Conservation (phyloP, 2,113 vertebrate genomes). For the Planiliza haematocheilus region DNA sequence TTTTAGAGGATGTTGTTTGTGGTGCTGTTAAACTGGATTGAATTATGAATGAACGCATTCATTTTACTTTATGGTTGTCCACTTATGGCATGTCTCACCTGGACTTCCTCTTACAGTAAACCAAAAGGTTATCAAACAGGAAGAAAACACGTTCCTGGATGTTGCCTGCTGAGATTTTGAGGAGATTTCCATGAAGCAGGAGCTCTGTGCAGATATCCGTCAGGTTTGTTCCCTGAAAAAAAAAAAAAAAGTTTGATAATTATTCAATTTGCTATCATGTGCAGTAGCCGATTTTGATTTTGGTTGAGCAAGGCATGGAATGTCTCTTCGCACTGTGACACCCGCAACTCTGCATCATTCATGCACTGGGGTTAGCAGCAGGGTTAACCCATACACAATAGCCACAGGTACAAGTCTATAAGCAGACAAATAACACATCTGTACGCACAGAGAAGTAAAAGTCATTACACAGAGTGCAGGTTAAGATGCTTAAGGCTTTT, state of each 20-base stretch:
- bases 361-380: no score
- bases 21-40: no score
- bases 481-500: no score
- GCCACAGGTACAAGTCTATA: conserved; percentile 12
- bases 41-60: no score
- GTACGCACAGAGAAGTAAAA: not conserved
- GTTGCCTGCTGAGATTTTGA: conserved; percentile 98
- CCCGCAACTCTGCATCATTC: not conserved
- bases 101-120: conserved; percentile 99
- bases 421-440: conserved; percentile 8
- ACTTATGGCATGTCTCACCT: conserved; percentile 81
- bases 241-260: conserved; percentile 10
- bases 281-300: not conserved
- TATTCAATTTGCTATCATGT: not conserved
- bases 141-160: conserved; percentile 98
- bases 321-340: not conserved
- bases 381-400: no score
- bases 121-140: conserved; percentile 97
- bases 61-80: not conserved
- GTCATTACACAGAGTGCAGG: not conserved
- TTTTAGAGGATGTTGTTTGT: no score
- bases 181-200: conserved; percentile 93
- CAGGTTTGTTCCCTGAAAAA: conserved; percentile 92
- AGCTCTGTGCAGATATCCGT: conserved; percentile 97
- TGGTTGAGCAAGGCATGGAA: conserved; percentile 1